phyloP scores from a whole-genome alignment of 2,888 invertebrate species.

The Tinea trinotella region DNA sequence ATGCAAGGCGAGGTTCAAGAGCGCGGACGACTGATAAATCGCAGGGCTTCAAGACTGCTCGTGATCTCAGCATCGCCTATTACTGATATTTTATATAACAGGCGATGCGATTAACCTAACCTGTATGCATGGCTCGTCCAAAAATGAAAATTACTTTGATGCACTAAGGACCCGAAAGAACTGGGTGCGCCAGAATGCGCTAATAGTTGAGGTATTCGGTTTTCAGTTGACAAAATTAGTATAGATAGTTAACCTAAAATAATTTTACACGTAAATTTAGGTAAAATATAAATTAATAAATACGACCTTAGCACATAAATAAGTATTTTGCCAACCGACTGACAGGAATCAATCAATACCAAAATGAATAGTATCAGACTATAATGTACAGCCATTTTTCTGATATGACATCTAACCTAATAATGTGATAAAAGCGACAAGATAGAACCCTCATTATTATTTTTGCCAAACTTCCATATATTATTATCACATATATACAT shows the following conservation, averaged over 20 bases:
- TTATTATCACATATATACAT: slow-evolving; percentile 68
- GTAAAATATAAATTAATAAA: neutral
- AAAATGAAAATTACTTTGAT: slow-evolving; percentile 46
- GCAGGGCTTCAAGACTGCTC: no score
- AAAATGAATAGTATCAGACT: no score
- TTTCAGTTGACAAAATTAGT: neutral
- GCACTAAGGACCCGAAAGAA: slow-evolving; percentile 31
- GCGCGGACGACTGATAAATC: no score
- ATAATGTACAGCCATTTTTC: neutral
- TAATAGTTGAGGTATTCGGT: neutral
- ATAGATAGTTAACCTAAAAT: neutral
- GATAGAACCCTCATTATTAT: slow-evolving; percentile 41
- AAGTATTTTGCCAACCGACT: neutral
- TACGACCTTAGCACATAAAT: no score
- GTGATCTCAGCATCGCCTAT: no score
- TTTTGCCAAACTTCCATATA: slow-evolving; percentile 68
- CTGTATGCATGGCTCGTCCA: no score
- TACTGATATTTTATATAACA: no score
- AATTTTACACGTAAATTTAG: neutral
- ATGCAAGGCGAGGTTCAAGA: no score
- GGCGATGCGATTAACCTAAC: no score
- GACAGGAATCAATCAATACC: neutral
- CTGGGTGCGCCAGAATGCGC: neutral
- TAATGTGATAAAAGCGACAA: slow-evolving; percentile 40
- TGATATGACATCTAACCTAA: slow-evolving; percentile 37